Base-by-base conservation (phyloP, 2,888 invertebrate genomes). In the Megalurothrips usitatus region DNA sequence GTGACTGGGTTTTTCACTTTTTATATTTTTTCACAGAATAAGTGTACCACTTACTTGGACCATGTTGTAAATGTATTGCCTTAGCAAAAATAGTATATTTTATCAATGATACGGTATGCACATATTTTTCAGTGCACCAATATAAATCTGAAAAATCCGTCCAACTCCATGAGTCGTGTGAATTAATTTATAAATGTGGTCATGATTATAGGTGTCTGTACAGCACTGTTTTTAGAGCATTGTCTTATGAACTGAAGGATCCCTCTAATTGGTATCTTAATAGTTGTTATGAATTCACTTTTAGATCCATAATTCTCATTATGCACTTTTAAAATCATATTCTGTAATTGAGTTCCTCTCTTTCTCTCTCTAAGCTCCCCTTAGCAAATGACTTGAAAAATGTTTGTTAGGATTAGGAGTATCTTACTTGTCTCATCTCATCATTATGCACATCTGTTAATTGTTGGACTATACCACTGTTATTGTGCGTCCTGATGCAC, bases 21-120 rank as follows among this genome's bases (percentile, higher is more conserved):
- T 75, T 75, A 75, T 75, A 75, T 75, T 75, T 75, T 75, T 75
- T 75, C 68, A 75, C 68, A 75, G 68, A 75, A 75, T 75, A 75
- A 75, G 68, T 26, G 68, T 75, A 75, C 68, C 68, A 75, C 26
- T 23, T 75, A 75, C 68, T 75, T 75, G 68, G 68, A 75, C 68
- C 68, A 75, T 75, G 68, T 75, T 75, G 26, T 75, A 75, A 75
- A 23, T 26, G 68, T 75, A 75, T 75, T 75, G 68, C 68, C 68
- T 75, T 75, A 75, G 68, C 68, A 75, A 75, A 75, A 23, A 75
- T 75, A 75, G 68, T 75, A 75, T 75, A 75, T 75, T 75, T 75
- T 75, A 75, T 75, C 68, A 75, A 23, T 75, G 68, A 75, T 75
- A 75, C 68, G n/a, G 68, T 75, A 75, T 75, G 68, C 68, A 75